phyloP scores from a whole-genome alignment of 2,113 vertebrate genomes.

The Tichodroma muraria region DNA sequence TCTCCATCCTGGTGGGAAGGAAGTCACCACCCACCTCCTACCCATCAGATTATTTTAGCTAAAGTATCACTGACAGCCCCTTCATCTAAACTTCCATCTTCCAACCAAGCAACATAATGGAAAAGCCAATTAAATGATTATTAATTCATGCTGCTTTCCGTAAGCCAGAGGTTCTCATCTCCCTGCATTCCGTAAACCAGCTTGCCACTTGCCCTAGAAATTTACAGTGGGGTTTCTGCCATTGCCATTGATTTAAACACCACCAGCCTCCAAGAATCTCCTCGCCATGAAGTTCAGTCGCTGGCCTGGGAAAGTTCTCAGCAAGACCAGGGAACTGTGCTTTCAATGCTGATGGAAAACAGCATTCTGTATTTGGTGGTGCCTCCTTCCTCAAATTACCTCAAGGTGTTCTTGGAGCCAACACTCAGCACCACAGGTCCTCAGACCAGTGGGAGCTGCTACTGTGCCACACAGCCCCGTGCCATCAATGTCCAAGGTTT shows the following conservation, averaged over 20 bases:
- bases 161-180: constrained; percentile 90
- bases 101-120: constrained; percentile 80
- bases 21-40: neutral
- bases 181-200: constrained; percentile 91
- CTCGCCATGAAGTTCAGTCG: neutral
- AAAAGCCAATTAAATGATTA: constrained; percentile 96
- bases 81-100: constrained; percentile 79
- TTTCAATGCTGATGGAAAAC: neutral
- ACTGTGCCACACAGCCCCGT: neutral
- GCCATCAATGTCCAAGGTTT: neutral
- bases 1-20: neutral
- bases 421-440: neutral
- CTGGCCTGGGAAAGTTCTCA: neutral
- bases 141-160: constrained; percentile 98
- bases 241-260: constrained; percentile 29
- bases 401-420: neutral
- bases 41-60: constrained; percentile 65
- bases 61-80: constrained; percentile 77
- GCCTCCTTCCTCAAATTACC: neutral
- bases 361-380: neutral
- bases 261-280: neutral
- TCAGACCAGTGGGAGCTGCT: neutral
- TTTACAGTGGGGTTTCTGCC: constrained; percentile 68
- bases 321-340: neutral
- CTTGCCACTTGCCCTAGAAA: constrained; percentile 79